A percentile compares a stretch with the other conserved stretches of the same genome.
Evolutionary conservation across 2,888 invertebrate species (phyloP).

Genomic region (Agonopterix subpropinquella): DNA sequence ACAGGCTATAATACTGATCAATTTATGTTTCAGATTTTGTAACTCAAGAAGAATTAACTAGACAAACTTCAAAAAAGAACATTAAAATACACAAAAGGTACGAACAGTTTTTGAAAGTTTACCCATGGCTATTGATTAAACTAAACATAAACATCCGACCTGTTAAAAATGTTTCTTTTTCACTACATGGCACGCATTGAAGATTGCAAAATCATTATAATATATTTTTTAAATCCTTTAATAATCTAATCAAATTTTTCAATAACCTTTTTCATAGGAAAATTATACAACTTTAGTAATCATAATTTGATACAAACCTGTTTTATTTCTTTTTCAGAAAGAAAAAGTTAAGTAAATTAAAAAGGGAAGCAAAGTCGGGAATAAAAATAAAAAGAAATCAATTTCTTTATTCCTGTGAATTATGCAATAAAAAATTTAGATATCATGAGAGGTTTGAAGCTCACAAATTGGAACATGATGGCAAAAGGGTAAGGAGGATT

Average conservation of each 20-base stretch:
- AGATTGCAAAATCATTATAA: too few species aligned
- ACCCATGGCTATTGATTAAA: too few species aligned
- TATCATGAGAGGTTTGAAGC: slow-evolving; percentile 46
- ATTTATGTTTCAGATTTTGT: slow-evolving; percentile 17
- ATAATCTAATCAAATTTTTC: too few species aligned
- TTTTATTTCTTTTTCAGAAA: slow-evolving; percentile 17
- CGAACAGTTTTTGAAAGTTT: neutral
- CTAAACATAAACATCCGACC: too few species aligned
- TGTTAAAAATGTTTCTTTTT: too few species aligned
- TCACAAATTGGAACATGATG: slow-evolving; percentile 54
- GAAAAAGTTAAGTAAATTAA: slow-evolving; percentile 17
- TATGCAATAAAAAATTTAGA: slow-evolving; percentile 52
- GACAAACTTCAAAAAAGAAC: slow-evolving; percentile 8
- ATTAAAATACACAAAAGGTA: slow-evolving; percentile 14
- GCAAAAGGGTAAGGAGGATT: slow-evolving; percentile 40
- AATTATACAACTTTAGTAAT: too few species aligned
- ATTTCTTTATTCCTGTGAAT: slow-evolving; percentile 41
- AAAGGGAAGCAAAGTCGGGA: slow-evolving; percentile 10
- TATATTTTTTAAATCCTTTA: too few species aligned
- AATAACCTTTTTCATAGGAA: too few species aligned
- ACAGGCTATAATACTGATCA: too few species aligned
- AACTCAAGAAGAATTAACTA: slow-evolving; percentile 7
- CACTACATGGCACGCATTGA: too few species aligned
- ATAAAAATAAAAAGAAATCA: slow-evolving; percentile 26
- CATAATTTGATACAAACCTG: neutral